phyloP scores from a whole-genome alignment of 2,113 vertebrate genomes.

The Ceratotherium simum region DNA sequence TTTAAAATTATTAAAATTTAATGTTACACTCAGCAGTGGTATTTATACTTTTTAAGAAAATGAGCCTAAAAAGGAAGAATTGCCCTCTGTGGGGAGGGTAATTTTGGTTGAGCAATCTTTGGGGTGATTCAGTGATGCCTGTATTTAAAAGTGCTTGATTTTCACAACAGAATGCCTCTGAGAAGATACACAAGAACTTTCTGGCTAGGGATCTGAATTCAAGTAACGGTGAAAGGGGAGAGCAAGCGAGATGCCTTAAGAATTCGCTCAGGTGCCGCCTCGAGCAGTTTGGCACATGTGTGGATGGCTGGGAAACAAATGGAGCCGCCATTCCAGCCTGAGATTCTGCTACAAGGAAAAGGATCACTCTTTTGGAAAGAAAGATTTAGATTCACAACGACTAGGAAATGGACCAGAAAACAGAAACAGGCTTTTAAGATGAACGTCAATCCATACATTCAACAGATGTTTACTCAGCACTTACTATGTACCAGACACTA shows the following conservation, averaged over 20 bases:
- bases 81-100: background rate
- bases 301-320: conserved; percentile 31
- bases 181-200: background rate
- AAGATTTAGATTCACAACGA: background rate
- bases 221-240: background rate
- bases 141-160: background rate
- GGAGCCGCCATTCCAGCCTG: background rate
- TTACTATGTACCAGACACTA: background rate
- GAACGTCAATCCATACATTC: background rate
- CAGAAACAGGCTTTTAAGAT: background rate
- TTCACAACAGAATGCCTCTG: background rate
- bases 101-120: background rate
- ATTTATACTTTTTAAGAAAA: background rate
- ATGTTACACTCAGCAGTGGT: background rate
- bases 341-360: background rate
- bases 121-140: background rate
- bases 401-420: background rate
- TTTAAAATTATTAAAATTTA: conserved; percentile 15
- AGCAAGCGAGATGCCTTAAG: background rate
- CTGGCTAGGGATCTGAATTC: background rate
- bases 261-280: background rate
- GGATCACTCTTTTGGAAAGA: background rate
- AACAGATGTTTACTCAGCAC: background rate
- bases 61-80: background rate
- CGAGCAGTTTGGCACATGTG: background rate